Conservation (phyloP, 1,140 invertebrate genomes). For the Papilio aristodemus region DNA sequence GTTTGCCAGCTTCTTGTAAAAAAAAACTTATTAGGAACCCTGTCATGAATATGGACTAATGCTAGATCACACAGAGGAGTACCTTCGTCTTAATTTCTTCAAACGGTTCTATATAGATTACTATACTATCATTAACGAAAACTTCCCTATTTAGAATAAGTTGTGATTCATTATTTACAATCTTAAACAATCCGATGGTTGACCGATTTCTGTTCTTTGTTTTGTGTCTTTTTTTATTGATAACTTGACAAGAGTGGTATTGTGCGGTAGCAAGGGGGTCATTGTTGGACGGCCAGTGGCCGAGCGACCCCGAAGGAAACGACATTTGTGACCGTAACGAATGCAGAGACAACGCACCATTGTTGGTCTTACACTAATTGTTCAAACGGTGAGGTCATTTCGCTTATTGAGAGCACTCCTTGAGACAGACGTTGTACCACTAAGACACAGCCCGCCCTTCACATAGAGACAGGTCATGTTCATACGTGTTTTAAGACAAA, state of each 20-base stretch:
- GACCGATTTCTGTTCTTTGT: conserved; percentile 22
- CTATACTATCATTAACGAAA: neutral
- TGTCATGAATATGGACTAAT: too few relatives aligned
- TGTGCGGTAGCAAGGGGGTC: conserved; percentile 4
- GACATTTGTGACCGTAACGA: neutral
- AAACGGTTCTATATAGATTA: neutral
- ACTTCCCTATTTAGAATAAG: too few relatives aligned
- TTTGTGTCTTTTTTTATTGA: neutral
- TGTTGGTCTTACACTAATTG: neutral
- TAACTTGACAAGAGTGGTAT: conserved; percentile 11
- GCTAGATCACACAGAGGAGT: too few relatives aligned
- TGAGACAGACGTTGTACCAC: neutral
- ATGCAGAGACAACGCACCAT: neutral
- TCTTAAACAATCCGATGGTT: conserved; percentile 16
- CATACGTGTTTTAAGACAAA: too few relatives aligned
- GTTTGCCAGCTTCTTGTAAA: too few relatives aligned
- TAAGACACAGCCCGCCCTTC: too few relatives aligned
- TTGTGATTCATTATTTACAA: conserved; percentile 23
- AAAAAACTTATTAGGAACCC: too few relatives aligned
- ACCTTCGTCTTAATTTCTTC: neutral
- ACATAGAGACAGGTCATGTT: too few relatives aligned
- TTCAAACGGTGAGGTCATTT: neutral
- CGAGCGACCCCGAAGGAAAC: conserved; percentile 4
- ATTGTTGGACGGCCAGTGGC: neutral
- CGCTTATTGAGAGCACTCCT: neutral